Base-by-base conservation (phyloP, 2,113 vertebrate species). In the Condylura cristata region DNA sequence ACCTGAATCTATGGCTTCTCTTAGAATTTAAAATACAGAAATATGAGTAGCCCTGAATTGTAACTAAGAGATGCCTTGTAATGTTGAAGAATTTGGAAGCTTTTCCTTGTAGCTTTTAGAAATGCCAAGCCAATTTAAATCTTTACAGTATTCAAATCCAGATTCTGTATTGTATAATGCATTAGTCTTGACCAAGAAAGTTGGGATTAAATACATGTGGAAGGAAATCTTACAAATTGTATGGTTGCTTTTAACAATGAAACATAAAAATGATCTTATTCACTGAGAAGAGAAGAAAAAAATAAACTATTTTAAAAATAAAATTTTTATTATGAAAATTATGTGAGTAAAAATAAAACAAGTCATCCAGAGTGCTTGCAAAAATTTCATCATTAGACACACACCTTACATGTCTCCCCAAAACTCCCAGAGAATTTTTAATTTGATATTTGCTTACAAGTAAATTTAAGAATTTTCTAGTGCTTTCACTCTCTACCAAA, bases 391-490 rank as follows among this genome's bases (percentile, higher is more conserved):
- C 24, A 30, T n/a, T 56, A 63, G 34, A 66, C 18, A 11, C 4
- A 37, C 17, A 61, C 48, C 34, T 78, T n/a, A 32, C 72, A 75
- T 86, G 51, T 85, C 58, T 87, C 86, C 10, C 22, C 20, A 37
- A 68, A 63, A 88, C 6, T 58, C 72, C 20, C 53, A 94, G 39
- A 46, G 32, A 11, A 66, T 11, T 93, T 95, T 95, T 65, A 89
- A 89, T 11, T 82, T 90, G 46, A 20, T 30, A 86, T 96, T 93
- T 83, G 76, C 6, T 34, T 94, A 68, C 24, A 93, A 95, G 30
- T 70, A 66, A 78, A 80, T 66, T 26, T 46, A 65, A 76, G 30
- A 60, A 80, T 87, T 83, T 92, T 74, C 58, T 79, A 51, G 20
- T 89, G 7, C 10, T 70, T 65, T 68, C 70, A 51, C 4, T 70